phyloP scores from a whole-genome alignment of 2,797 vertebrate species.

The Chaetophractus vellerosus region DNA sequence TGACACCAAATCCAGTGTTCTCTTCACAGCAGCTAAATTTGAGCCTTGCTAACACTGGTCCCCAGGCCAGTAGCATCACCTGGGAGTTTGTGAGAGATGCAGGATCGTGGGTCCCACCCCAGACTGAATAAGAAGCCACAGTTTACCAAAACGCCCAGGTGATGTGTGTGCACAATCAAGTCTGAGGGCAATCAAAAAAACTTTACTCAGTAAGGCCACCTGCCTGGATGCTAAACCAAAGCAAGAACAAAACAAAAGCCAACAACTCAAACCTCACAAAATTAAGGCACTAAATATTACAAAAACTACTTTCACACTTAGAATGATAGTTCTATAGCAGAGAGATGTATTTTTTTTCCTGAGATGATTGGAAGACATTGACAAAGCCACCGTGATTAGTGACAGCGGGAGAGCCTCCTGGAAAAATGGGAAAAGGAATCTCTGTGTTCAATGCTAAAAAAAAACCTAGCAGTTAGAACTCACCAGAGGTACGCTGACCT shows the following conservation, averaged over 20 bases:
- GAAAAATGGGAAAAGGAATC: slow-evolving; percentile 31
- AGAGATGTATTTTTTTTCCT: slow-evolving; percentile 42
- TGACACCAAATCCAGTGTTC: slow-evolving; percentile 21
- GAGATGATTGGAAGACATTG: slow-evolving; percentile 24
- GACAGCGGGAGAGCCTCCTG: neutral
- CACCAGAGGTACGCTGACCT: slow-evolving; percentile 23
- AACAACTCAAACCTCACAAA: neutral
- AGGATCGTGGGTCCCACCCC: neutral
- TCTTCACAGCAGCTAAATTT: slow-evolving; percentile 11
- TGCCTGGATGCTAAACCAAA: neutral
- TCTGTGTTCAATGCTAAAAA: slow-evolving; percentile 25
- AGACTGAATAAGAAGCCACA: slow-evolving; percentile 11
- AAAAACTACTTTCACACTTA: neutral
- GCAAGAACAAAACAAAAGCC: slow-evolving; percentile 46
- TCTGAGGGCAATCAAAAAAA: neutral
- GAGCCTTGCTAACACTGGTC: neutral
- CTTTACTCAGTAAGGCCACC: slow-evolving; percentile 4
- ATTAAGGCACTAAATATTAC: neutral
- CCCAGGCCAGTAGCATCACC: neutral
- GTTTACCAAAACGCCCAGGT: neutral
- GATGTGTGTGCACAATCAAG: neutral
- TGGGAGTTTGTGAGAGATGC: neutral
- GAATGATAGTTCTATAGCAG: neutral
- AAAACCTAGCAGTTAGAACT: slow-evolving; percentile 28
- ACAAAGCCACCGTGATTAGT: neutral